These are phyloP conservation scores for Thumatha senex DNA, from an alignment of 2,888 invertebrate species.

Conservation along the genomic window DNA sequence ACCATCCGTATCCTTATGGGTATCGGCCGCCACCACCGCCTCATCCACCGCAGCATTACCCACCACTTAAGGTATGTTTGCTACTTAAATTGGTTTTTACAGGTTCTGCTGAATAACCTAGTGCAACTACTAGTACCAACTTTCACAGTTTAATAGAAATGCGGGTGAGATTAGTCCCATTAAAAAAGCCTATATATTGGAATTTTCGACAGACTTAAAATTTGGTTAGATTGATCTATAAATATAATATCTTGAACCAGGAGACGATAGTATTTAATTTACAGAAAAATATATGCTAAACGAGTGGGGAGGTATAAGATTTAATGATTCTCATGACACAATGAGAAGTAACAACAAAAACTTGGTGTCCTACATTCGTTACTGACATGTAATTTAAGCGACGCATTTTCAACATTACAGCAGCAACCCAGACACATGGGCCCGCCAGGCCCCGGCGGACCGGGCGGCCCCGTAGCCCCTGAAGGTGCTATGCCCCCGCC, in stretches of 20 bases:
- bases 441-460: slow-evolving; percentile 65
- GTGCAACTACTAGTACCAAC: not conserved
- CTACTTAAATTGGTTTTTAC: not conserved
- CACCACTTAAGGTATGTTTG: slow-evolving; percentile 64
- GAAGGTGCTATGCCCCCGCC: slow-evolving; percentile 84
- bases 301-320: too few species aligned
- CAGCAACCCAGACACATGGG: slow-evolving; percentile 84
- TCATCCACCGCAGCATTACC: slow-evolving; percentile 74
- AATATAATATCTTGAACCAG: too few species aligned
- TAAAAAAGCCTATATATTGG: too few species aligned
- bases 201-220: too few species aligned
- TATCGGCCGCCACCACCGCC: slow-evolving; percentile 72
- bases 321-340: too few species aligned
- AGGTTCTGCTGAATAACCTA: not conserved
- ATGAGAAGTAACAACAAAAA: too few species aligned
- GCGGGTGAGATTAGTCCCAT: too few species aligned
- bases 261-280: too few species aligned
- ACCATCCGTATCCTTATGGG: slow-evolving; percentile 77
- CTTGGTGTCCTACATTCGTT: not conserved
- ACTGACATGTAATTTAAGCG: too few species aligned
- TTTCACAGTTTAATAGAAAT: too few species aligned
- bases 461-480: slow-evolving; percentile 65
- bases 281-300: too few species aligned
- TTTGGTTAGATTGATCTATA: too few species aligned
- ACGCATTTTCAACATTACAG: slow-evolving; percentile 51